Conservation (phyloP, 2,113 vertebrate genomes). For the Glaucomys volans region DNA sequence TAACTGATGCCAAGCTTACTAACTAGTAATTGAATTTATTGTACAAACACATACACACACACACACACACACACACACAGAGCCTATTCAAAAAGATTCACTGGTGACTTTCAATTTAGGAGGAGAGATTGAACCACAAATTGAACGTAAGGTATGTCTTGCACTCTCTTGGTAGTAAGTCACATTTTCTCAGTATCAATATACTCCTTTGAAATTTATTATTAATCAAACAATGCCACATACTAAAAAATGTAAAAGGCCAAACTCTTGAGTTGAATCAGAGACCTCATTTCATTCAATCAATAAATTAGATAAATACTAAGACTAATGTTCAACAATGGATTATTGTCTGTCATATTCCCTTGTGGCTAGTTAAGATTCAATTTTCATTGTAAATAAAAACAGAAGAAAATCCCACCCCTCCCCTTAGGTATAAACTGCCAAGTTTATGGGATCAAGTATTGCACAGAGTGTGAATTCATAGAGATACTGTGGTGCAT, state of each 20-base stretch:
- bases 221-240: conserved; percentile 33
- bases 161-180: not conserved
- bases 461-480: not conserved
- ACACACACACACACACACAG: not conserved
- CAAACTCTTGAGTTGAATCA: conserved; percentile 16
- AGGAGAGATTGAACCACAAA: conserved; percentile 12
- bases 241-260: conserved; percentile 54
- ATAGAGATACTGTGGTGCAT: not conserved
- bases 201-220: conserved; percentile 41
- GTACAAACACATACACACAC: not conserved
- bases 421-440: conserved; percentile 30
- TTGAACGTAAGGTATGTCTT: conserved; percentile 9
- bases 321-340: conserved; percentile 62
- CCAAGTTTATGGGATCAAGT: conserved; percentile 61
- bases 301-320: conserved; percentile 70
- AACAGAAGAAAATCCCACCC: conserved; percentile 42
- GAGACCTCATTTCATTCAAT: conserved; percentile 52
- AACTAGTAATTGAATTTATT: not conserved
- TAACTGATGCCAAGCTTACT: not conserved
- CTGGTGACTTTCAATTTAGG: conserved; percentile 31
- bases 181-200: conserved; percentile 6
- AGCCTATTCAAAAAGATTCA: not conserved
- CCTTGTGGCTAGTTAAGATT: conserved; percentile 67
- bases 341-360: conserved; percentile 43
- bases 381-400: conserved; percentile 72